Evolutionary conservation across 2,113 vertebrate species (phyloP).

Genomic region (Scortum barcoo): DNA sequence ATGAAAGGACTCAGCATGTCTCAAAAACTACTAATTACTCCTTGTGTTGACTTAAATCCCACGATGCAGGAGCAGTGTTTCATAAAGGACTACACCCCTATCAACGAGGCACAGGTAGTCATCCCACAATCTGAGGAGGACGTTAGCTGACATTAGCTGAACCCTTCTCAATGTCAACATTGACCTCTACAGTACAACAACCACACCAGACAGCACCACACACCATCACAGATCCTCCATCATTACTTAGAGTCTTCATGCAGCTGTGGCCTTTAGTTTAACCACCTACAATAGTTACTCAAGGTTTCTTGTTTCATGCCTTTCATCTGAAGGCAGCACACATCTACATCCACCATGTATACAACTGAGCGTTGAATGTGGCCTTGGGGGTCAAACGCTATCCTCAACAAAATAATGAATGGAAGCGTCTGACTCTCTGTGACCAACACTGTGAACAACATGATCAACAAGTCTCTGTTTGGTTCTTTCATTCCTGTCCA

Average conservation of each 20-base stretch:
- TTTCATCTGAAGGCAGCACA: neutral
- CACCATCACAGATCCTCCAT: neutral
- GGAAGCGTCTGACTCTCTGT: neutral
- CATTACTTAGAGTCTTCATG: neutral
- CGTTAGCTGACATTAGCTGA: no score
- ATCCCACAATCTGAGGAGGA: neutral
- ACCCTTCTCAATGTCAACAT: no score
- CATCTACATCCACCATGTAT: no score
- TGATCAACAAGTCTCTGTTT: neutral
- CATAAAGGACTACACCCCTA: neutral
- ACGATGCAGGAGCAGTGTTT: neutral
- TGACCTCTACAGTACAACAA: neutral
- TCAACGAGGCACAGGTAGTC: neutral
- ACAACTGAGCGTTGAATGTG: neutral
- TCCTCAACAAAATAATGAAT: neutral
- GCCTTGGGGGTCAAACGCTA: neutral
- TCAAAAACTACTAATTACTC: neutral
- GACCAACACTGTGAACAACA: neutral
- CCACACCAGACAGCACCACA: neutral
- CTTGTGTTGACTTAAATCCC: neutral
- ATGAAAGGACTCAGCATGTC: neutral
- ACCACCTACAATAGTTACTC: neutral
- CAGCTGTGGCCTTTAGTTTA: neutral
- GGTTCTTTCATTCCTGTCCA: neutral
- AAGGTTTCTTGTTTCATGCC: conserved; percentile 10